Conservation (phyloP, 2,888 invertebrate species). For the Drosophila kanekoi region DNA sequence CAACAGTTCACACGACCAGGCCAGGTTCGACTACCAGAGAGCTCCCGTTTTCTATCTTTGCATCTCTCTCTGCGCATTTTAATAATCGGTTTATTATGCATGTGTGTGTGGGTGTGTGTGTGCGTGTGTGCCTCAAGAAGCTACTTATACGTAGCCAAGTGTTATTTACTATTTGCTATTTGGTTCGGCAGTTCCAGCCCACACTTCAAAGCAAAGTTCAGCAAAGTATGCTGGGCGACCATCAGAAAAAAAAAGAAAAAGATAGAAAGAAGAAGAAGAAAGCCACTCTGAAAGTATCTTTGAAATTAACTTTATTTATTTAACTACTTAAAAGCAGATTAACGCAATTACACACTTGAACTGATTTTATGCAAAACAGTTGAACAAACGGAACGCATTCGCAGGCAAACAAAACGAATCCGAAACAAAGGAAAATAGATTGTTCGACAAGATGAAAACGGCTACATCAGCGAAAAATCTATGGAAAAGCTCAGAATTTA, state of each 20-base stretch:
- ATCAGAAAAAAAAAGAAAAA: slow-evolving; percentile 42
- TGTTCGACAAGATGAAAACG: slow-evolving; percentile 3
- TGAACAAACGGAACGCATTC: slow-evolving; percentile 36
- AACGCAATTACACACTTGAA: slow-evolving; percentile 84
- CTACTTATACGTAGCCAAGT: slow-evolving; percentile 39
- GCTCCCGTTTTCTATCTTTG: slow-evolving; percentile 39
- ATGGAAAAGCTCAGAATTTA: slow-evolving; percentile 3
- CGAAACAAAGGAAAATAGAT: slow-evolving; percentile 9
- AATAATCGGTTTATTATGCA: slow-evolving; percentile 76
- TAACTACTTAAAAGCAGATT: slow-evolving; percentile 84
- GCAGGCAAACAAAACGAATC: background rate
- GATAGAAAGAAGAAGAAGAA: slow-evolving; percentile 30
- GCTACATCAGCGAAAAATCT: slow-evolving; percentile 28
- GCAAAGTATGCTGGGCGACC: slow-evolving; percentile 45
- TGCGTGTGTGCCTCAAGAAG: slow-evolving; percentile 44
- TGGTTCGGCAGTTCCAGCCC: slow-evolving; percentile 37
- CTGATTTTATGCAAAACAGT: slow-evolving; percentile 74
- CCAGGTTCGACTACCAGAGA: slow-evolving; percentile 29
- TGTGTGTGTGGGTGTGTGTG: slow-evolving; percentile 17
- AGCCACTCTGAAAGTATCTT: slow-evolving; percentile 67
- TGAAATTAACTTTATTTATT: slow-evolving; percentile 84
- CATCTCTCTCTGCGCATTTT: slow-evolving; percentile 60
- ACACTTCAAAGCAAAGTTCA: slow-evolving; percentile 63
- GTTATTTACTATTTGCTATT: slow-evolving; percentile 51
- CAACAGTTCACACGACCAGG: slow-evolving; percentile 74